phyloP scores from a whole-genome alignment of 2,888 invertebrate species.

The Polydrusus tereticollis region DNA sequence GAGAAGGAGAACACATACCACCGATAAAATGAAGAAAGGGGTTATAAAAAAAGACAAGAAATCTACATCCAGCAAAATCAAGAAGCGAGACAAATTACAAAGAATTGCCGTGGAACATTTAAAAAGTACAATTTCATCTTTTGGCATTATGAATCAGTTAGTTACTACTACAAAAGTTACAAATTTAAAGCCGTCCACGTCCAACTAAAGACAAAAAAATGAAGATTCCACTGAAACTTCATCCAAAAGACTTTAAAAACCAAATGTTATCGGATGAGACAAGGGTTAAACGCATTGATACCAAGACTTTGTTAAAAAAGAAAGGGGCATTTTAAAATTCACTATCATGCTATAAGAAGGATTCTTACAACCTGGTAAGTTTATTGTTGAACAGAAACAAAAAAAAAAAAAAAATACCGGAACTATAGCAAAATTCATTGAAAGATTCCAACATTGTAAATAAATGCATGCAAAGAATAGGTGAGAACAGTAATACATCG shows the following conservation, averaged over 20 bases:
- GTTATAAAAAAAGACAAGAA: not conserved
- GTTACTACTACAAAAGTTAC: slow-evolving; percentile 44
- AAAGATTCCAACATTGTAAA: too few species aligned
- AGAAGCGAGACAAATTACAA: too few species aligned
- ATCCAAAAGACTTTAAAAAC: slow-evolving; percentile 62
- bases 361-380: too few species aligned
- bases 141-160: slow-evolving; percentile 51
- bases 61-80: too few species aligned
- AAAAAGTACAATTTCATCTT: slow-evolving; percentile 32
- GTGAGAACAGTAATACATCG: too few species aligned
- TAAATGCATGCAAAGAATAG: too few species aligned
- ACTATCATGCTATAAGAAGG: too few species aligned
- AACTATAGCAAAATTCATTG: too few species aligned
- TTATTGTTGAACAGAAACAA: too few species aligned
- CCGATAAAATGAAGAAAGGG: not conserved
- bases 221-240: slow-evolving; percentile 47
- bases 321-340: slow-evolving; percentile 50
- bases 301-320: slow-evolving; percentile 56
- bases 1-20: slow-evolving; percentile 14
- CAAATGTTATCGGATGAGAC: slow-evolving; percentile 58
- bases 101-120: slow-evolving; percentile 32
- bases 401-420: too few species aligned
- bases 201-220: slow-evolving; percentile 27
- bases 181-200: slow-evolving; percentile 54
- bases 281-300: slow-evolving; percentile 56